A percentile compares a stretch with the other conserved stretches of the same genome.
Conservation (phyloP, 2,113 vertebrate species). For the Xiphophorus hellerii region DNA sequence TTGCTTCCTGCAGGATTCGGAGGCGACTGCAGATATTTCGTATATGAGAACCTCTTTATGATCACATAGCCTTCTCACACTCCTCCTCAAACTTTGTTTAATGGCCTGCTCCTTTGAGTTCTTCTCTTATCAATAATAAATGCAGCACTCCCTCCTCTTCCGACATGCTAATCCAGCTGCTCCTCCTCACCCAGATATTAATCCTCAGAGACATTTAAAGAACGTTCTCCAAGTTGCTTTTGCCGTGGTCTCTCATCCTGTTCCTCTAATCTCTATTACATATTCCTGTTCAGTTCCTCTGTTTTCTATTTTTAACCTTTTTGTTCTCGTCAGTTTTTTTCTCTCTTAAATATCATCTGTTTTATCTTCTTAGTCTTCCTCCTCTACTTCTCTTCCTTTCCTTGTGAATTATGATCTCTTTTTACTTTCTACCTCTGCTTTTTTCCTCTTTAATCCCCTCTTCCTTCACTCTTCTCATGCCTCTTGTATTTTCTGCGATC, state of each 20-base stretch:
- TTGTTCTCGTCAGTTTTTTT: no score
- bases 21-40: not conserved
- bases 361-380: not conserved
- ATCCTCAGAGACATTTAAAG: not conserved
- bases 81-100: slow-evolving; percentile 30
- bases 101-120: slow-evolving; percentile 25
- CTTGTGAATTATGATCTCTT: no score
- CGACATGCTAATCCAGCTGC: slow-evolving; percentile 1
- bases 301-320: no score
- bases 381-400: no score
- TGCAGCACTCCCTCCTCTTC: slow-evolving; percentile 7
- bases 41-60: not conserved
- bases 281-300: not conserved
- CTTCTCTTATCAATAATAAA: slow-evolving; percentile 45
- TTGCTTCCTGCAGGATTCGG: no score
- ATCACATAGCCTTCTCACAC: not conserved
- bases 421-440: no score
- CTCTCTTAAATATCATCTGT: not conserved
- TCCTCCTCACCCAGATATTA: slow-evolving; percentile 32
- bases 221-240: not conserved
- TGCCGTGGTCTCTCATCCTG: not conserved
- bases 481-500: not conserved
- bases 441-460: not conserved
- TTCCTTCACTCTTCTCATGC: not conserved
- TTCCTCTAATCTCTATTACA: not conserved